A percentile compares a stretch with the other conserved stretches of the same genome.
phyloP scores from a whole-genome alignment of 2,113 vertebrate genomes.

The Colistium nudipinnis region DNA sequence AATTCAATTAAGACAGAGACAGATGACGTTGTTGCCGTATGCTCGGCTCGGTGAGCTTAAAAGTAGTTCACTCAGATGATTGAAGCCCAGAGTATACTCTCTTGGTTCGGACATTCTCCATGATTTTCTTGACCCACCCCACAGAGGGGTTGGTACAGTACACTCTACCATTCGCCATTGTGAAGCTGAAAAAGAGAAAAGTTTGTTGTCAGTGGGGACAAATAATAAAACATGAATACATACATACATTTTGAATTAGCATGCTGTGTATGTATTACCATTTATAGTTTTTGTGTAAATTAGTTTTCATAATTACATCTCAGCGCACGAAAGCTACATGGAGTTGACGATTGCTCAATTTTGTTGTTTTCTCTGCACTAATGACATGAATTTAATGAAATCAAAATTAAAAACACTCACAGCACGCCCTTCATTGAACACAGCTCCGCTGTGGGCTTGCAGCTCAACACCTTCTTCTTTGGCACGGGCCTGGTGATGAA shows the following conservation, averaged over 20 bases:
- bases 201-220: background rate
- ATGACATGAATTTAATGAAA: background rate
- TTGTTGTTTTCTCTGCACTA: too few species aligned
- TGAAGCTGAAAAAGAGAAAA: slow-evolving; percentile 44
- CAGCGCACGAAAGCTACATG: too few species aligned
- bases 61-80: too few species aligned
- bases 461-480: rapidly evolving
- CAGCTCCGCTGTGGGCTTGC: background rate
- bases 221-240: too few species aligned
- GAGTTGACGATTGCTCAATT: too few species aligned
- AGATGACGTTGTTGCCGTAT: too few species aligned
- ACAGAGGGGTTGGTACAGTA: background rate
- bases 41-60: too few species aligned
- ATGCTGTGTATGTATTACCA: too few species aligned
- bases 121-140: slow-evolving; percentile 33
- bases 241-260: too few species aligned
- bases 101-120: rapidly evolving
- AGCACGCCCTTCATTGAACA: slow-evolving; percentile 26
- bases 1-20: too few species aligned
- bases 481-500: rapidly evolving
- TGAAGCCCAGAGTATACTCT: too few species aligned
- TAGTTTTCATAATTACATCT: background rate
- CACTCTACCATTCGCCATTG: rapidly evolving
- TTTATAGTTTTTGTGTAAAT: background rate
- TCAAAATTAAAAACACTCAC: slow-evolving; percentile 41